Evolutionary conservation across 2,113 vertebrate genomes (phyloP).

Genomic region (Callocephalon fimbriatum): DNA sequence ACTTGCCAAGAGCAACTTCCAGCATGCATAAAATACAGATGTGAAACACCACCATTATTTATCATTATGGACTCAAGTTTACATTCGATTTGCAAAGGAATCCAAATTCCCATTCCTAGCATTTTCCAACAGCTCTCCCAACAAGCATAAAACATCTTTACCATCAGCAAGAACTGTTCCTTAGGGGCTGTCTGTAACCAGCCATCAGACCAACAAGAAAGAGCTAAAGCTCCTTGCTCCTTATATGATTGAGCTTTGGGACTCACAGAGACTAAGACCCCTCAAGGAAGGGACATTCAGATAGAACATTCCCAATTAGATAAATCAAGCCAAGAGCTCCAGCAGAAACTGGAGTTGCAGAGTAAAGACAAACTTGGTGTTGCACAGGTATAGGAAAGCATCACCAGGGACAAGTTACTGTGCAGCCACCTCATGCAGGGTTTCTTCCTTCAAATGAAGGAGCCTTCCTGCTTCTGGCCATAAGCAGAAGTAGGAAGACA

Average conservation of each 20-base stretch:
- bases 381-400: not conserved
- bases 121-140: not conserved
- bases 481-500: not conserved
- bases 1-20: not conserved
- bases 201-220: not conserved
- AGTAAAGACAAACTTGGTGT: not conserved
- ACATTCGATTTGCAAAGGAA: not conserved
- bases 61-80: not conserved
- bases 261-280: not conserved
- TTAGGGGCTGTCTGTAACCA: not conserved
- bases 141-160: not conserved
- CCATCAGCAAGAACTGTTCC: not conserved
- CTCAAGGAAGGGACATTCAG: not conserved
- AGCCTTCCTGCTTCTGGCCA: not conserved
- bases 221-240: not conserved
- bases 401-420: not conserved
- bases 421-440: not conserved
- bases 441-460: not conserved
- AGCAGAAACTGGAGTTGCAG: rapidly evolving
- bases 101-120: not conserved
- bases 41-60: not conserved
- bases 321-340: not conserved
- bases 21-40: not conserved
- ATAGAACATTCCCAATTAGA: not conserved
- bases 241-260: rapidly evolving